Conservation (phyloP, 2,888 invertebrate genomes). For the Pollenia amentaria region DNA sequence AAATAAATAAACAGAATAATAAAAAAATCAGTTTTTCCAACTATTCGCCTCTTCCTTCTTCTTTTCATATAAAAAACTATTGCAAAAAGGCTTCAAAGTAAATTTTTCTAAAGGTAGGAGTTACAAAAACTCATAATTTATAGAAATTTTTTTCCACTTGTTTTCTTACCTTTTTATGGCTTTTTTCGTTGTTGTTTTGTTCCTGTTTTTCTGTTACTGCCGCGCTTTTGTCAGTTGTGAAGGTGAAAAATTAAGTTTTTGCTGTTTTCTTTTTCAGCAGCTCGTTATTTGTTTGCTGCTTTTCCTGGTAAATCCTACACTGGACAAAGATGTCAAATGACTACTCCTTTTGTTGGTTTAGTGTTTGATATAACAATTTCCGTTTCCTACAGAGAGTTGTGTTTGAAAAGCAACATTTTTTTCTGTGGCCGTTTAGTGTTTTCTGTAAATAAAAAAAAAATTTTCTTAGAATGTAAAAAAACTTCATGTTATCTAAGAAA, state of each 20-base stretch:
- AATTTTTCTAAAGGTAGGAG: slow-evolving; percentile 23
- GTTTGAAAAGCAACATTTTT: neutral
- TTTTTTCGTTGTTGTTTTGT: neutral
- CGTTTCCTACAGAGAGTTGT: slow-evolving; percentile 9
- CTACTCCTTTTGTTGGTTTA: slow-evolving; percentile 18
- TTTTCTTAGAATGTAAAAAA: too few relatives aligned
- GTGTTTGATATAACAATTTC: slow-evolving; percentile 37
- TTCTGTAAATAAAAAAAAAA: slow-evolving; percentile 3
- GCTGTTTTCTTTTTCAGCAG: neutral
- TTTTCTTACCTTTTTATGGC: slow-evolving; percentile 57
- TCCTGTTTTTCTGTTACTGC: neutral
- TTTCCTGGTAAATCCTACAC: slow-evolving; percentile 18
- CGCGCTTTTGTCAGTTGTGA: neutral
- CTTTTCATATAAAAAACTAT: neutral
- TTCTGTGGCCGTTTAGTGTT: slow-evolving; percentile 2
- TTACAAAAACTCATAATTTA: slow-evolving; percentile 16
- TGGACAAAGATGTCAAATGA: slow-evolving; percentile 23
- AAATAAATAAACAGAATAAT: neutral
- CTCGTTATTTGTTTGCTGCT: too few relatives aligned
- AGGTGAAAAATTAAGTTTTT: slow-evolving; percentile 37
- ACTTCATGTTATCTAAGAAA: too few relatives aligned
- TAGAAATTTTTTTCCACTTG: neutral
- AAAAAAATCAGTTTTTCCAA: slow-evolving; percentile 6
- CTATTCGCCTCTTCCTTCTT: neutral
- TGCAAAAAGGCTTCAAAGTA: neutral